These are phyloP conservation scores for Nylanderia fulva DNA, from an alignment of 1,140 invertebrate genomes.

Conservation along the genomic window DNA sequence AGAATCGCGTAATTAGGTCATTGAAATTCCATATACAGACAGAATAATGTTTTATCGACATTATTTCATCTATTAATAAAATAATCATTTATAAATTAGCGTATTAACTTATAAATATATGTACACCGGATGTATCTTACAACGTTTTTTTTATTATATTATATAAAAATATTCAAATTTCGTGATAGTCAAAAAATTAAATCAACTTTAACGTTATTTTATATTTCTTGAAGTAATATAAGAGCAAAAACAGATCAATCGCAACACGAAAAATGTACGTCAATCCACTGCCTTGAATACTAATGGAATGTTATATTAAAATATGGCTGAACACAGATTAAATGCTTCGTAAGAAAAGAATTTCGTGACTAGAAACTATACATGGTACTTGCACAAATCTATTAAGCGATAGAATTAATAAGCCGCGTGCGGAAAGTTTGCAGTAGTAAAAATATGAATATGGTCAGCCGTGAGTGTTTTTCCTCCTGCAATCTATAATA, in stretches of 20 bases:
- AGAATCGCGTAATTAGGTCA: not conserved
- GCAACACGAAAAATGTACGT: not conserved
- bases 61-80: not conserved
- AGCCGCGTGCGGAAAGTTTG: not conserved
- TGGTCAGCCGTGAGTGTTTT: not conserved
- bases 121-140: too few species aligned
- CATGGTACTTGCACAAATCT: not conserved
- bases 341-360: not conserved
- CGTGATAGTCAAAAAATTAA: not conserved
- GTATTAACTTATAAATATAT: too few species aligned
- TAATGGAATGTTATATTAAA: not conserved
- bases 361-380: not conserved
- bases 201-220: not conserved
- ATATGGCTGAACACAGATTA: not conserved
- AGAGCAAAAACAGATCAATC: not conserved
- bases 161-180: too few species aligned
- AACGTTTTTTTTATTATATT: too few species aligned
- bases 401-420: slow-evolving; percentile 6
- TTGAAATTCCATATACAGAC: not conserved
- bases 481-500: not conserved
- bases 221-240: slow-evolving; percentile 8
- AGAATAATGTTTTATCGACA: not conserved
- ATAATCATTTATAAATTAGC: not conserved
- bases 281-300: not conserved
- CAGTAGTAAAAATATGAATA: not conserved